A percentile compares a stretch with the other conserved stretches of the same genome.
These are phyloP conservation scores for Heterodera carotae DNA, from an alignment of 1,140 invertebrate genomes.

Conservation along the genomic window DNA sequence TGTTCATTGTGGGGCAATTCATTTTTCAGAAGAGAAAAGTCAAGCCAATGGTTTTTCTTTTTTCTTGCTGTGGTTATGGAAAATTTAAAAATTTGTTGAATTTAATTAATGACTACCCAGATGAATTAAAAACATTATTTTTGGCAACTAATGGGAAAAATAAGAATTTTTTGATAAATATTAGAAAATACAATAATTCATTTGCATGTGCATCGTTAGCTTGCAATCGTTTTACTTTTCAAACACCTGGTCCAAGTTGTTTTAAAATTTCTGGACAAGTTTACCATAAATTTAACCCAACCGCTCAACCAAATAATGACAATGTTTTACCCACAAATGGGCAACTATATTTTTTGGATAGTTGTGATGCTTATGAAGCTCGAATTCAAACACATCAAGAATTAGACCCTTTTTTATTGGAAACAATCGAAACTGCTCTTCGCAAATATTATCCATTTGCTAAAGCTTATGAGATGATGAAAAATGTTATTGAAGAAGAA, in stretches of 20 bases:
- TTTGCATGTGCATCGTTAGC: no score
- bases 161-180: conserved; percentile 1
- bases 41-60: background rate
- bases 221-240: no score
- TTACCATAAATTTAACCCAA: background rate
- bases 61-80: background rate
- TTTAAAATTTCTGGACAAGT: no score
- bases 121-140: background rate
- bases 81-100: background rate
- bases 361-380: background rate
- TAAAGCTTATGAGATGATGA: background rate
- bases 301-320: background rate
- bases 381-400: conserved; percentile 7
- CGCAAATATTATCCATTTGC: background rate
- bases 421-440: background rate
- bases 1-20: background rate
- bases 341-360: background rate
- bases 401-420: background rate
- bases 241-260: background rate
- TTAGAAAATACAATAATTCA: no score
- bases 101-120: background rate
- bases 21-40: conserved; percentile 1
- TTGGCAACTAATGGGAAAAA: background rate
- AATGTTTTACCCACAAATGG: background rate
- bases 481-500: background rate